Evolutionary conservation across 2,888 invertebrate species (phyloP).

Genomic region (Nomada fabriciana): DNA sequence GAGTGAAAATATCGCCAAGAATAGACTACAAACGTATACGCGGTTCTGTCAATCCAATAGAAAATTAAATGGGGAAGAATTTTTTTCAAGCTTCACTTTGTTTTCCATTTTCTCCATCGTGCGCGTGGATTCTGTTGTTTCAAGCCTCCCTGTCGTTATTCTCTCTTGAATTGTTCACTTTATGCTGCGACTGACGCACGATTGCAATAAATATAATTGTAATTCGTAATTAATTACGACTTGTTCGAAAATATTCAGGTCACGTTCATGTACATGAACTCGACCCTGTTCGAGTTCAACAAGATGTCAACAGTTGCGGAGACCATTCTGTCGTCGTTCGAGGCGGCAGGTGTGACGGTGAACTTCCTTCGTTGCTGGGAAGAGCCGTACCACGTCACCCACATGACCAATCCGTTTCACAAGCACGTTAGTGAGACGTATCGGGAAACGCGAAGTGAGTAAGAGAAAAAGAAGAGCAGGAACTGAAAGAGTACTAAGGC

Average conservation of each 20-base stretch:
- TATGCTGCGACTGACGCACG: no score
- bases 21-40: no score
- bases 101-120: no score
- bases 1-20: conserved; percentile 58
- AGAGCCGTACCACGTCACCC: conserved; percentile 92
- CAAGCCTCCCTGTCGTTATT: no score
- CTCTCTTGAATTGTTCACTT: no score
- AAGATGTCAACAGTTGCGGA: conserved; percentile 88
- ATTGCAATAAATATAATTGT: not conserved
- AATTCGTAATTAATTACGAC: no score
- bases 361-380: conserved; percentile 88
- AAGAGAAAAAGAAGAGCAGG: not conserved
- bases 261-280: conserved; percentile 92
- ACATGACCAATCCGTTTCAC: conserved; percentile 94
- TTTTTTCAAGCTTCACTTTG: no score
- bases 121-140: no score
- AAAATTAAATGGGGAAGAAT: no score
- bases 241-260: conserved; percentile 85
- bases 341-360: conserved; percentile 89
- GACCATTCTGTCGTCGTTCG: conserved; percentile 91
- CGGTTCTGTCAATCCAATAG: no score
- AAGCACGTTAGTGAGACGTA: conserved; percentile 93
- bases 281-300: conserved; percentile 90
- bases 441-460: conserved; percentile 94
- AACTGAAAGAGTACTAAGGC: not conserved